Evolutionary conservation across 1,140 invertebrate genomes (phyloP), one percentile per base, ranked within the genome.

Genomic region (Dolichoris vasculosae): DNA sequence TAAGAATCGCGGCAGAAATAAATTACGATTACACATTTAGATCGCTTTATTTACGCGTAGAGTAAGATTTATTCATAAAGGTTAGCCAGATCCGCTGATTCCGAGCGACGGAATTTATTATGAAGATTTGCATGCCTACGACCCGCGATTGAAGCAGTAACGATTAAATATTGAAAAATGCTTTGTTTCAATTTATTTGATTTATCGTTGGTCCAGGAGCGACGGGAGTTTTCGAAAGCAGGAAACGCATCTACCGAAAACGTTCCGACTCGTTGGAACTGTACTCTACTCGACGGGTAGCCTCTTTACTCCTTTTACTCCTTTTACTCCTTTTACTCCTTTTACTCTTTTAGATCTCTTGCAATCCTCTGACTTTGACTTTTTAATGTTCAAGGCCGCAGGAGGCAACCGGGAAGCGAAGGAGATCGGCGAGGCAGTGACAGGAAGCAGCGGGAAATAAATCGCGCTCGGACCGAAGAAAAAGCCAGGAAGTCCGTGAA

Each of bases 321-420:
- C n/a, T n/a, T n/a, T n/a, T n/a, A n/a, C n/a, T n/a, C n/a, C n/a
- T n/a, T n/a, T n/a, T n/a, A n/a, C n/a, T n/a, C n/a, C n/a, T n/a
- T n/a, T n/a, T n/a, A n/a, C n/a, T n/a, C n/a, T n/a, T n/a, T n/a
- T n/a, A n/a, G n/a, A n/a, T n/a, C n/a, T n/a, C n/a, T n/a, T n/a
- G n/a, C n/a, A 69, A 69, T 38, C 15, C 13, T 15, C 32, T 69
- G 20, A 69, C 32, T 69, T 35, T 38, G 35, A 23, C 32, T 69
- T 38, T n/a, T 69, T 35, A 35, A 67, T 32, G 15, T 73, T 73
- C 69, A 73, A 73, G 69, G 69, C 43, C 69, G 23, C 38, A 38
- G 69, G 23, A 17, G 63, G 4, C 30, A 35, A 43, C 38, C 38
- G 35, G 26, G 32, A 80, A 46, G 26, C 23, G 15, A 69, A 15